Conservation (phyloP, 2,888 invertebrate genomes). For the Aproaerema taeniolella region DNA sequence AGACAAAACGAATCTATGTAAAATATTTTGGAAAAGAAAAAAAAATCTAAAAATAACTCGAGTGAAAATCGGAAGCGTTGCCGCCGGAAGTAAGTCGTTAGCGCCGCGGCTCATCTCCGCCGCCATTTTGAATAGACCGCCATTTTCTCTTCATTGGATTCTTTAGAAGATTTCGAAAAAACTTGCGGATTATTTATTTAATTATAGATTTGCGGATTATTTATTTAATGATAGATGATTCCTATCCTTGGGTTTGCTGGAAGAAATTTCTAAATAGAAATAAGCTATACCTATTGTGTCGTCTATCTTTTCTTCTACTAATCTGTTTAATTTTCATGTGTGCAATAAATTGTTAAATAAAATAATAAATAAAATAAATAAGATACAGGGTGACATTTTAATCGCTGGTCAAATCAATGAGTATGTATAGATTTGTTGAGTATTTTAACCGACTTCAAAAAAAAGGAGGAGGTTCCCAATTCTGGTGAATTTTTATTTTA, state of each 20-base stretch:
- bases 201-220: too few species aligned
- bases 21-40: neutral
- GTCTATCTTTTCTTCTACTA: neutral
- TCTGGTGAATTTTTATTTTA: too few species aligned
- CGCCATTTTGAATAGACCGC: neutral
- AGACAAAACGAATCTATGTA: too few species aligned
- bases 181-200: neutral
- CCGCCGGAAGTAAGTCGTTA: constrained; percentile 2
- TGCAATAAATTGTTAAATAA: too few species aligned
- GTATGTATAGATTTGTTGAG: too few species aligned
- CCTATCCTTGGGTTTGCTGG: neutral
- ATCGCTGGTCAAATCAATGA: too few species aligned
- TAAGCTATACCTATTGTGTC: neutral
- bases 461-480: too few species aligned
- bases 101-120: neutral
- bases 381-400: too few species aligned
- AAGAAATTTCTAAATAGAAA: neutral
- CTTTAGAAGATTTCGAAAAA: neutral
- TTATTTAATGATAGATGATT: too few species aligned
- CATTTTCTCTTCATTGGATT: neutral
- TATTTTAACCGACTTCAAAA: too few species aligned
- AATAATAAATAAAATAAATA: too few species aligned
- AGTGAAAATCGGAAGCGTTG: neutral
- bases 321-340: too few species aligned
- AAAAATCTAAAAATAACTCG: neutral